Conservation (phyloP, 2,888 invertebrate species). For the Nezara viridula region DNA sequence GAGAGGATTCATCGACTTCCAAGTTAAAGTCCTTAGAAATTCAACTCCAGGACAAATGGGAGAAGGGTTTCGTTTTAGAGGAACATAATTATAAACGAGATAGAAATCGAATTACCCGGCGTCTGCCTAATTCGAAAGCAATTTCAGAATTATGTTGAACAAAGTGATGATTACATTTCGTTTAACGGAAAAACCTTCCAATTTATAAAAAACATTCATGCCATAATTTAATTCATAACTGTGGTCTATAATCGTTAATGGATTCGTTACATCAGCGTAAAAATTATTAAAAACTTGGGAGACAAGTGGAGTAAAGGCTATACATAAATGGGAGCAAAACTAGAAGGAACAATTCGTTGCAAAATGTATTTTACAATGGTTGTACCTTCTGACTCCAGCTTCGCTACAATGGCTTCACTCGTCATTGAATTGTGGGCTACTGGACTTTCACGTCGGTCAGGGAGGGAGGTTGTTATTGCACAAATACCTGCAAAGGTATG, state of each 20-base stretch:
- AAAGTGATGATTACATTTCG: not conserved
- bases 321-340: not conserved
- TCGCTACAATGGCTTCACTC: not conserved
- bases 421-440: not conserved
- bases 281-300: too few relatives aligned
- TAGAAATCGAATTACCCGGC: not conserved
- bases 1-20: constrained; percentile 24
- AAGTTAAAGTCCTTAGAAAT: not conserved
- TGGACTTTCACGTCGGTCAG: not conserved
- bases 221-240: too few relatives aligned
- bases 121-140: not conserved
- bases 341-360: not conserved
- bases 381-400: not conserved
- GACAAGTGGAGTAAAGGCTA: too few relatives aligned
- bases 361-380: not conserved
- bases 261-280: too few relatives aligned
- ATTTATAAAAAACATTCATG: not conserved
- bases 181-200: not conserved
- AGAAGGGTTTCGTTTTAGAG: not conserved
- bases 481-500: not conserved
- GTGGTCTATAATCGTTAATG: too few relatives aligned
- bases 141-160: not conserved
- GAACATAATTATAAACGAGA: constrained; percentile 4
- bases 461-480: not conserved
- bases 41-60: not conserved